Conservation (phyloP, 2,888 invertebrate genomes). For the Netelia fuscicornis region DNA sequence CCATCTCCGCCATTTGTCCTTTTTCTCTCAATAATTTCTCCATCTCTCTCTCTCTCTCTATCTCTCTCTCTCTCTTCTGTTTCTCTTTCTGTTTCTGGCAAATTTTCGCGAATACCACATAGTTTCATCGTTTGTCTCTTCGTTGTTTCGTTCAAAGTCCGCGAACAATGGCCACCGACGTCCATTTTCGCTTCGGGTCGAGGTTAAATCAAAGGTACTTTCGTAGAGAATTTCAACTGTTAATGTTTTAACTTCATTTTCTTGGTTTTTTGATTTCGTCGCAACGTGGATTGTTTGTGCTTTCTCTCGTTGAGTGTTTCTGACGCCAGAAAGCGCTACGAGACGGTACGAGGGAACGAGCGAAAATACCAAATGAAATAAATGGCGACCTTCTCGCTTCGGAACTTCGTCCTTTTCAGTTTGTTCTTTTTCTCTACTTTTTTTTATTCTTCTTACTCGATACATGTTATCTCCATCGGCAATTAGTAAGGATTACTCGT, state of each 20-base stretch:
- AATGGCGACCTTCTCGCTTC: background rate
- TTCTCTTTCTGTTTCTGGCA: conserved; percentile 4
- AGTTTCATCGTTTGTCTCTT: background rate
- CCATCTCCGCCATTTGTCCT: background rate
- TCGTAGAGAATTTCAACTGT: background rate
- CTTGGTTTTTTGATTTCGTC: background rate
- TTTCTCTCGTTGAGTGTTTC: background rate
- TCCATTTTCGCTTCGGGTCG: background rate
- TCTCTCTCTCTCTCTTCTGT: background rate
- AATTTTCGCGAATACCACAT: conserved; percentile 19
- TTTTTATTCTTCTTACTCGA: background rate
- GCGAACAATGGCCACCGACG: background rate
- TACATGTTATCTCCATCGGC: conserved; percentile 38
- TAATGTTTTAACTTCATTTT: background rate
- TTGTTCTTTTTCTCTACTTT: background rate
- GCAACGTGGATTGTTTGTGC: background rate
- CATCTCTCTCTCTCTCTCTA: conserved; percentile 5
- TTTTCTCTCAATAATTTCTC: background rate
- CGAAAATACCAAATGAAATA: conserved; percentile 23
- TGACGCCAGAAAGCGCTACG: background rate
- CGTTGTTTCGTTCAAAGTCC: background rate
- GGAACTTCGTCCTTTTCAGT: no score
- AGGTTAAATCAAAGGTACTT: background rate
- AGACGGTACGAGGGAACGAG: background rate
- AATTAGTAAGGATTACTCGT: conserved; percentile 68